Base-by-base conservation (phyloP, 2,888 invertebrate species). In the Eupithecia dodoneata region DNA sequence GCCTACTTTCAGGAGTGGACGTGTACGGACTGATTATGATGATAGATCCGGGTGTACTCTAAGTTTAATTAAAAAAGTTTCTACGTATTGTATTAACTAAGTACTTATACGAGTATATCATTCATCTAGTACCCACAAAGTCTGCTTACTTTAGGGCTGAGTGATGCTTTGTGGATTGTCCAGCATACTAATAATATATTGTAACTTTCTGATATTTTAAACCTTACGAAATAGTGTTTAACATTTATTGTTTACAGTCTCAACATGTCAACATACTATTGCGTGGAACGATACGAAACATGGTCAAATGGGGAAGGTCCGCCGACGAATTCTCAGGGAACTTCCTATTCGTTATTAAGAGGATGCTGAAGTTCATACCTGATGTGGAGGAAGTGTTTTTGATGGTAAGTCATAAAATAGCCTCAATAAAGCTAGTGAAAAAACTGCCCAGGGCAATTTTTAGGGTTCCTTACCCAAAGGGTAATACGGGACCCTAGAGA, bases 211-310 rank as follows among this genome's bases (percentile, higher is more conserved):
- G n/a, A n/a, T n/a, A 55, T n/a, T 55, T n/a, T n/a, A 55, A 12
- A 12, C 2, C 12, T 2, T 49, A 49, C 47, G 13, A 3, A 49
- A 49, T 12, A 49, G 47, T 52, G n/a, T 55, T 55, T 7, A 55
- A 59, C 18, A 9, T 6, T 78, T 78, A 74, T 63, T 91, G 70
- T 70, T n/a, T 93, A 30, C 88, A 98, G 98, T 96, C 96, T 71
- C 96, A 97, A 81, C 98, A 99, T 89, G 96, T 99, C 0, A 98
- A 99, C 90, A 96, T 97, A 41, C 96, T 99, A 82, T 91, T 99
- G 73, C 97, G 97, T 45, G 98, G 99, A 83, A 96, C 99, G 41
- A 97, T 98, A 79, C 96, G 96, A n/a, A 98, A 98, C 87, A 96
- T 99, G 95, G 96, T 96, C 45, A 96, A 97, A 71, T 92, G 93